Base-by-base conservation (phyloP, 2,113 vertebrate genomes). In the Petaurus breviceps region DNA sequence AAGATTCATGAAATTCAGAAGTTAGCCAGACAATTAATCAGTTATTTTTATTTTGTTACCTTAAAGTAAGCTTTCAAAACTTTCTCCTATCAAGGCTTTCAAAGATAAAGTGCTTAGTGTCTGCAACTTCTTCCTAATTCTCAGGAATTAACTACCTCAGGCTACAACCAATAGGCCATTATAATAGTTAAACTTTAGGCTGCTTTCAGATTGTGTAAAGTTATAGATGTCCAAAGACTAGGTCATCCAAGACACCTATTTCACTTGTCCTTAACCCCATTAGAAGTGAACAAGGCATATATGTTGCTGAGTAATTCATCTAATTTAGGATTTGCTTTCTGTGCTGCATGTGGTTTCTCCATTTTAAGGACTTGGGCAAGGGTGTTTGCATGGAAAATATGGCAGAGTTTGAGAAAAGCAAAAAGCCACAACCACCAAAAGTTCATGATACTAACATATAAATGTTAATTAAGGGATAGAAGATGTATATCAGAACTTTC, bases 71-170 rank as follows among this genome's bases (percentile, higher is more conserved):
- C 49, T 94, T 95, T 47, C 14, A 94, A n/a, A 92, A 37, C 24
- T 94, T 90, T 90, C 47, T 94, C 90, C 90, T 93, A 92, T 31
- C 49, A 94, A 95, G 50, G 68, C 43, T 92, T 94, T 94, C 51
- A 46, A 52, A 52, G 46, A 51, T 91, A n/a, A 43, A 25, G 51
- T 25, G 46, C 19, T 2, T 8, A 28, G 28, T 91, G 90, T 55
- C 93, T 89, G 26, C 49, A 68, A 31, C 19, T 47, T 96, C 31
- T 90, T 84, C 92, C 31, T 90, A 89, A 1, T 52, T 37, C 94
- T 92, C 92, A 95, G 97, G 97, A 97, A 92, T 90, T 47, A 43
- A 95, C 96, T 97, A 96, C 94, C 93, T 98, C 92, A 52, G 90
- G 57, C 31, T 54, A 55, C 2, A 0, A 96, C 23, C 23, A 2